Conservation (phyloP, 2,797 vertebrate species). For the Chaetodon trifasciatus region DNA sequence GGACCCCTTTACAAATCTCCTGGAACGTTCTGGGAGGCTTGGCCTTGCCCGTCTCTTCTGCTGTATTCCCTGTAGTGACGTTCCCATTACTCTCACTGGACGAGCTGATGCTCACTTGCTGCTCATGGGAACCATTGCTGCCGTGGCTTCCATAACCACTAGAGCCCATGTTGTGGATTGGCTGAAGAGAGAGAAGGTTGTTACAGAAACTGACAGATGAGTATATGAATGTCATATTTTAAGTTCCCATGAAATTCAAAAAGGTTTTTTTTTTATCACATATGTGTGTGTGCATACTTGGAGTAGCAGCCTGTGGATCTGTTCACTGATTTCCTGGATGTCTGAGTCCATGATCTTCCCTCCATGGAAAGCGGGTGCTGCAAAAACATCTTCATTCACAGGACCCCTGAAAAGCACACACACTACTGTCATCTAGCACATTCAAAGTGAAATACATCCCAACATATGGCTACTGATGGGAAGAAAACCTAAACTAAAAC, state of each 20-base stretch:
- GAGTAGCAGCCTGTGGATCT: conserved; percentile 93
- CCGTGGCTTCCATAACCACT: conserved; percentile 95
- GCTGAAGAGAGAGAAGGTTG: conserved; percentile 77
- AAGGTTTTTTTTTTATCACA: no score
- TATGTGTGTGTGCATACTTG: conserved; percentile 84
- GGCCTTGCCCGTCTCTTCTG: conserved; percentile 84
- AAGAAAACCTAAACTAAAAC: background rate
- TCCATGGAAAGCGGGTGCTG: conserved; percentile 84
- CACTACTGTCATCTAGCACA: conserved; percentile 9
- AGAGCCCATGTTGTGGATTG: conserved; percentile 94
- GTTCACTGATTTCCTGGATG: conserved; percentile 94
- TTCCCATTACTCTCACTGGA: conserved; percentile 93
- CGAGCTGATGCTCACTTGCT: conserved; percentile 91
- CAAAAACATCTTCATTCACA: conserved; percentile 97
- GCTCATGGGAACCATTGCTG: conserved; percentile 90
- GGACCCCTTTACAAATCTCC: conserved; percentile 89
- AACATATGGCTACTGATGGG: background rate
- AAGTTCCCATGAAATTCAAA: no score
- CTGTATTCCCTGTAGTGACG: conserved; percentile 50
- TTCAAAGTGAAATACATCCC: background rate
- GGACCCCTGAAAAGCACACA: conserved; percentile 88
- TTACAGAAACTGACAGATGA: conserved; percentile 21
- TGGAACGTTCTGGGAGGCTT: conserved; percentile 87
- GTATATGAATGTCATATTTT: background rate
- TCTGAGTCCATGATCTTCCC: conserved; percentile 89